Percentiles rank a stretch among this genome's conserved stretches.
Evolutionary conservation across 2,888 invertebrate genomes (phyloP).

Genomic region (Pollenia angustigena): DNA sequence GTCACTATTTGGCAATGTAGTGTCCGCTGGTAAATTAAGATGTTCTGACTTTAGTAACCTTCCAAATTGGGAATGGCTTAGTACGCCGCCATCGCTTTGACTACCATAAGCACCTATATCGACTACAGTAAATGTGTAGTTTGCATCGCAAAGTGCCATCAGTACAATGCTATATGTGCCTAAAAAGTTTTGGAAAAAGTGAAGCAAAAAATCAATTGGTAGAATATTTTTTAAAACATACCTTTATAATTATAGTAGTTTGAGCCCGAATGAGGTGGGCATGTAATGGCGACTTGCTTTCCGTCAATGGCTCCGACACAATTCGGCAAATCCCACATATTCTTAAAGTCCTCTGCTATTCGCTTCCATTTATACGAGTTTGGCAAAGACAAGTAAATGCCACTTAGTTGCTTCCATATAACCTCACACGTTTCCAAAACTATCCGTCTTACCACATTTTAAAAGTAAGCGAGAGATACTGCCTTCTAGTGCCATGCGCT

Average conservation of each 20-base stretch:
- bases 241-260: conserved; percentile 59
- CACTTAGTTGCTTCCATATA: neutral
- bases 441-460: conserved; percentile 36
- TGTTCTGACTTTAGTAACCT: no score
- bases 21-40: no score
- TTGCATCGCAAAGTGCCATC: no score
- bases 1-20: no score
- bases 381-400: conserved; percentile 22
- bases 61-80: no score
- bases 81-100: no score
- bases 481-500: conserved; percentile 38
- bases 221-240: no score
- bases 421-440: conserved; percentile 31
- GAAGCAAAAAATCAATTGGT: no score
- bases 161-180: no score
- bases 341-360: conserved; percentile 38
- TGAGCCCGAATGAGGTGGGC: conserved; percentile 55
- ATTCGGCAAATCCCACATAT: conserved; percentile 27
- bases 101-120: no score
- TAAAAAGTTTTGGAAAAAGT: no score
- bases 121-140: no score
- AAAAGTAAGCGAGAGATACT: conserved; percentile 38
- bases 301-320: conserved; percentile 59
- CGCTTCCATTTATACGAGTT: conserved; percentile 19
- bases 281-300: conserved; percentile 56